Base-by-base conservation (phyloP, 1,140 invertebrate genomes). In the Anadara kagoshimensis region DNA sequence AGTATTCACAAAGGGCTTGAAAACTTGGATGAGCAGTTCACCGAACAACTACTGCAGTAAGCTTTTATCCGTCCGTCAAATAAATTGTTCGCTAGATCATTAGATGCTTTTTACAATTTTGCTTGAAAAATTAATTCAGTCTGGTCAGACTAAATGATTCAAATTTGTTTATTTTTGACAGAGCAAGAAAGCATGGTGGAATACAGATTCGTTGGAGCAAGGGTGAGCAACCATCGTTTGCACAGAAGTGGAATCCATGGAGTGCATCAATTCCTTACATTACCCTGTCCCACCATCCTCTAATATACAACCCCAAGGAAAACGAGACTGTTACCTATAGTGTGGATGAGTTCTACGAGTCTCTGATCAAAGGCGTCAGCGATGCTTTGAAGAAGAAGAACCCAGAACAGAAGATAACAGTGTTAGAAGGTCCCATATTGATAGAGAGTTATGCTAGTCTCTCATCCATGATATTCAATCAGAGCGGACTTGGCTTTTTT, bases 241-340 rank as follows among this genome's bases (percentile, higher is more conserved):
- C 92, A 66, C 93, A 94, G 75, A 93, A 93, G 73, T 97, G 95
- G 95, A 97, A 97, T 87, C 95, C 95, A 2, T 96, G 95, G 89
- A 92, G 92, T 73, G 92, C 92, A 70, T 92, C 94, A 61, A 93
- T 95, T 75, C 95, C 95, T 0, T 95, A 93, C 87, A 89, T 93
- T 8, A 96, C 94, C 1, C 94, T 94, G 75, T 92, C 93, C 1
- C 95, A 93, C 73, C 95, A 96, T 90, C 95, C 95, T 11, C 90
- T 96, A 51, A 92, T 92, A 79, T 95, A 93, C 91, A 93, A 94
- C 85, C 93, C 93, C 1, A 85, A 87, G 57, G 87, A 88, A 62
- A 82, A 77, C 22, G 87, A 89, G 51, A 88, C 87, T 1, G 67
- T 75, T 41, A 86, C 82, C 11, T 89, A 86, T 79, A 89, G 87